phyloP scores from a whole-genome alignment of 92 coral and sea anemone genomes.

The Zoanthus solanderi region DNA sequence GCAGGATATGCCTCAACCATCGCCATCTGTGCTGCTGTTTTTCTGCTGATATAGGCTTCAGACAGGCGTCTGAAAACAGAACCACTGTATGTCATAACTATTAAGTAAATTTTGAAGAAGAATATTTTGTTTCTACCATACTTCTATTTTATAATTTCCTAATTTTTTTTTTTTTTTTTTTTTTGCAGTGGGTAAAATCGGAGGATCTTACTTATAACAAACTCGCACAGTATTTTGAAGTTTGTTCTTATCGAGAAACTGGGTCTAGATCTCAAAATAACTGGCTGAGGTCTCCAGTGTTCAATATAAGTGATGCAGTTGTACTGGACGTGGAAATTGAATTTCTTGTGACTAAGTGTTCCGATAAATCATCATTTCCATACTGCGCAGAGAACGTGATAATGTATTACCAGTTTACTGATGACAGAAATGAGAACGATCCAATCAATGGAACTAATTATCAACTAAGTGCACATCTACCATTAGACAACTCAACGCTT shows the following conservation, averaged over 20 bases:
- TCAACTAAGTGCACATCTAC: background rate
- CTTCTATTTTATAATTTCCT: too few relatives aligned
- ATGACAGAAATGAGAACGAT: background rate
- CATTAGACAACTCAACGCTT: background rate
- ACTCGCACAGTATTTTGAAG: slow-evolving; percentile 16
- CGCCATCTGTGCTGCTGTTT: too few relatives aligned
- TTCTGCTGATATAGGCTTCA: too few relatives aligned
- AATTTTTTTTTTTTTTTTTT: background rate
- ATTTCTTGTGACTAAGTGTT: background rate
- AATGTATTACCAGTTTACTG: slow-evolving; percentile 15
- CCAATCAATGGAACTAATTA: slow-evolving; percentile 8
- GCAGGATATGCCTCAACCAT: too few relatives aligned
- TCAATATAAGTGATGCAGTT: background rate
- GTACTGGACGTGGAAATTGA: background rate
- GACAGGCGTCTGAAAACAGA: too few relatives aligned
- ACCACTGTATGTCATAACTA: too few relatives aligned
- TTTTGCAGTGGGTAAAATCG: slow-evolving; percentile 9
- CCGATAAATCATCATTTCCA: background rate
- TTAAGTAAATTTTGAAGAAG: too few relatives aligned
- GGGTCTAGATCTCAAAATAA: background rate
- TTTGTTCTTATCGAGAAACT: background rate
- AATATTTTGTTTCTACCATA: too few relatives aligned
- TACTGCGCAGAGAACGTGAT: slow-evolving; percentile 6
- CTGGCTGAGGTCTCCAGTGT: slow-evolving; percentile 25
- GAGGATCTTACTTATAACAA: background rate